phyloP scores from a whole-genome alignment of 2,113 vertebrate genomes.

The Ochotona curzoniae region DNA sequence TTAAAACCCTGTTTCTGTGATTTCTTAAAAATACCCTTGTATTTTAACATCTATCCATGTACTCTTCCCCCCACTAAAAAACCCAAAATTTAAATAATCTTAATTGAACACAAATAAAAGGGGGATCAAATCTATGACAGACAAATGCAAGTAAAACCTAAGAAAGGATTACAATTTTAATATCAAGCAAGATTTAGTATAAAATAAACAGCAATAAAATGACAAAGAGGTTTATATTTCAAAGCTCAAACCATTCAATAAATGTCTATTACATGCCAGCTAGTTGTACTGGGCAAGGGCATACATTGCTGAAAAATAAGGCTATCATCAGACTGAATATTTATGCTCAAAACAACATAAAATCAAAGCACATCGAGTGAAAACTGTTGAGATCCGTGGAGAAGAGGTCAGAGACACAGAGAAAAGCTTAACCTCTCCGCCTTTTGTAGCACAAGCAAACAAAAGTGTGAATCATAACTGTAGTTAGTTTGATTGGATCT shows the following conservation, averaged over 20 bases:
- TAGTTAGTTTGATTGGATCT: constrained; percentile 24
- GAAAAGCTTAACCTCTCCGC: neutral
- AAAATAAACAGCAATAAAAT: constrained; percentile 50
- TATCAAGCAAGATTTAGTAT: neutral
- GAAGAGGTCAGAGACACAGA: constrained; percentile 22
- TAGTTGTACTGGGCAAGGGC: neutral
- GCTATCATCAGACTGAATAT: constrained; percentile 17
- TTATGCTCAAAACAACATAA: constrained; percentile 53
- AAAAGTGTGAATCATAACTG: neutral
- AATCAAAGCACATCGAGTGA: constrained; percentile 44
- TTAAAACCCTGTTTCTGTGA: too few relatives aligned
- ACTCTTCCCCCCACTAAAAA: constrained; percentile 1
- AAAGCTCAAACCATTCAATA: neutral
- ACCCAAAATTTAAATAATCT: constrained; percentile 11
- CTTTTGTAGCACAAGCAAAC: constrained; percentile 39
- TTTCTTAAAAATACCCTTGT: too few relatives aligned
- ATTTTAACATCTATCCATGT: neutral
- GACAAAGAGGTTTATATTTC: constrained; percentile 44
- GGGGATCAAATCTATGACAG: neutral
- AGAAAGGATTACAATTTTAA: neutral
- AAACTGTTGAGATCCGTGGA: neutral
- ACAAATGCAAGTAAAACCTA: constrained; percentile 29
- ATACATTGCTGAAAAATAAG: constrained; percentile 58
- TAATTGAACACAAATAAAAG: constrained; percentile 13
- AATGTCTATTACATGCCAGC: constrained; percentile 30